Evolutionary conservation across 1,140 invertebrate genomes (phyloP), one percentile per base, ranked within the genome.

Genomic region (Octopus bimaculoides): DNA sequence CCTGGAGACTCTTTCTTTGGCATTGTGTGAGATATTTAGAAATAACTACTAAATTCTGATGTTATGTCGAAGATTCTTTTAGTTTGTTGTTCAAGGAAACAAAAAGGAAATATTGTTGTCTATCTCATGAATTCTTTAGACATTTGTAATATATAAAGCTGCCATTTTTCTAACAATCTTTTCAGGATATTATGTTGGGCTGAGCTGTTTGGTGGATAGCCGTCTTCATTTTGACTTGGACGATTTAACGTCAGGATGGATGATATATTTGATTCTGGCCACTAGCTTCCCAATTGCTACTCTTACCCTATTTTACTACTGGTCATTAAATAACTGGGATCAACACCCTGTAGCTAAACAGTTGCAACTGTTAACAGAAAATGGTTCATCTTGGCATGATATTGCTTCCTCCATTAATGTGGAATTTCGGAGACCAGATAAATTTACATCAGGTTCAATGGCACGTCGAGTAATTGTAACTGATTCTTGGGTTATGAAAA

Each of bases 401-500:
- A 92, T 96, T 4, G 94, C 95, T 74, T 91, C 91, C 52, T 92
- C 93, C 82, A 94, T 97, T 76, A 94, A 96, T 88, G 91, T 90
- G 76, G 95, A 97, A 89, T 96, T 93, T 88, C 91, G 94, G 89
- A 92, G 93, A 92, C 82, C 90, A 77, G 94, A 95, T 85, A 96
- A 96, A 90, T 93, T 95, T 80, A 92, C 91, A 41, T 93, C 95
- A 80, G 91, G 93, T 77, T 75, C 92, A 87, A 80, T 75, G 53
- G 85, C 95, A 52, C 92, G 92, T 77, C 93, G 93, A 85, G 90
- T 96, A 55, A 92, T 96, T 82, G 94, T 94, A 6, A 96, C 95
- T 1, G 93, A 95, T 85, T 95, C 94, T 83, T 97, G 96, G 95
- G 93, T 97, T n/a, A 93, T 97, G 52, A 96, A 96, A 91, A 92